phyloP scores from a whole-genome alignment of 2,888 invertebrate species.

The Eupithecia insigniata region DNA sequence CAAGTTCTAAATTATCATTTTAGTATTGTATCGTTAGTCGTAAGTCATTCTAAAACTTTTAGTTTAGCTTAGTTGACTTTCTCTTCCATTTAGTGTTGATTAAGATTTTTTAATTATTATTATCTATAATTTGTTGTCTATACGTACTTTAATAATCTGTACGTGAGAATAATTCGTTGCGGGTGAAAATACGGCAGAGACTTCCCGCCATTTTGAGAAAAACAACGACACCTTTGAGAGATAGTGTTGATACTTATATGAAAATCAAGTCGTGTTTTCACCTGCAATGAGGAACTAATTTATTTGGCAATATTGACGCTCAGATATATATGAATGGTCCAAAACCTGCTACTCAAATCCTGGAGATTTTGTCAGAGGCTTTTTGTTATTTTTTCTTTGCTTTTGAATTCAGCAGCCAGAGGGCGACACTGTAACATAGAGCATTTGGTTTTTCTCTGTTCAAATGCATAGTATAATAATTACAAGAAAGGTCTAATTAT shows the following conservation, averaged over 20 bases:
- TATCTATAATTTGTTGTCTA: constrained; percentile 70
- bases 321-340: constrained; percentile 61
- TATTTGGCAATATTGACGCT: constrained; percentile 66
- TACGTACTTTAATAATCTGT: constrained; percentile 59
- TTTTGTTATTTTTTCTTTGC: constrained; percentile 63
- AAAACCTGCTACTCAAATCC: constrained; percentile 59
- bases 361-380: constrained; percentile 76
- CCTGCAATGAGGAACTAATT: constrained; percentile 55
- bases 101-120: constrained; percentile 75
- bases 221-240: neutral
- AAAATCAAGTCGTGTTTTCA: neutral
- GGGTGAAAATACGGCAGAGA: constrained; percentile 14
- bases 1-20: constrained; percentile 36
- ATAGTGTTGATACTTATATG: neutral
- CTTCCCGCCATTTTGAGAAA: constrained; percentile 14
- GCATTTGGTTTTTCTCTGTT: constrained; percentile 70
- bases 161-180: constrained; percentile 42
- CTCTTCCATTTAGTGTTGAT: constrained; percentile 78
- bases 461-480: constrained; percentile 80
- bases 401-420: constrained; percentile 55
- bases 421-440: constrained; percentile 63
- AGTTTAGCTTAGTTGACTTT: constrained; percentile 78
- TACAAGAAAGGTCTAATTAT: constrained; percentile 83
- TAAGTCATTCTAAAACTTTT: constrained; percentile 62
- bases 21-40: constrained; percentile 50